Evolutionary conservation across 1,140 invertebrate species (phyloP), one percentile per base, ranked within the genome.

Genomic region (Harpegnathos saltator): DNA sequence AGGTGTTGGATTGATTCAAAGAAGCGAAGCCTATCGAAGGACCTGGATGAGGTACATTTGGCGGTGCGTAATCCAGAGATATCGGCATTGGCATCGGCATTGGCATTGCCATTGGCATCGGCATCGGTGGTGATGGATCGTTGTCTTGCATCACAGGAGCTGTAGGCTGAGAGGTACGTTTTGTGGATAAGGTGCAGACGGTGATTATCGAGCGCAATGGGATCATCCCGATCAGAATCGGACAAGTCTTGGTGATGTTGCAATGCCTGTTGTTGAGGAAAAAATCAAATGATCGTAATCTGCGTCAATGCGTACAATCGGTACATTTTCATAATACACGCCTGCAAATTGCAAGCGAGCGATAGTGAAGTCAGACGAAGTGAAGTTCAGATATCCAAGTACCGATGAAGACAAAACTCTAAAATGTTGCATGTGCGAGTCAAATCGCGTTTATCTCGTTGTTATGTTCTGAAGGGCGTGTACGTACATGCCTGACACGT

Each of bases 221-320:
- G 38, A 85, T 26, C 3, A 91, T 90, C 48, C 91, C 91, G 15
- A 92, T 89, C 0, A 91, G 29, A 14, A 91, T 24, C 1, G 87
- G 88, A 19, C 89, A 92, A 26, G 0, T 59, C n/a, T 63, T 85
- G 1, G 24, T 9, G 4, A 87, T 54, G 4, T 59, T 87, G 9
- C 19, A 48, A 50, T 91, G 88, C 44, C 91, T 92, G 29, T n/a
- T n/a, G n/a, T 59, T 15, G 3, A 14, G 15, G 11, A 59, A 78
- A 68, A 5, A 11, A 44, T 56, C 3, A 14, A 78, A 26, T 2
- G 5, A 44, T 78, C 19, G 7, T 44, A 9, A 44, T 58, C 14
- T 69, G 24, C 33, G 44, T n/a, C n/a, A n/a, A n/a, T n/a, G n/a
- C n/a, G n/a, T n/a, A n/a, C n/a, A n/a, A n/a, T n/a, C n/a, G n/a